Percentiles rank a stretch among this genome's conserved stretches.
These are phyloP conservation scores for Hybos culiciformis DNA, from an alignment of 2,888 invertebrate species.

Conservation along the genomic window DNA sequence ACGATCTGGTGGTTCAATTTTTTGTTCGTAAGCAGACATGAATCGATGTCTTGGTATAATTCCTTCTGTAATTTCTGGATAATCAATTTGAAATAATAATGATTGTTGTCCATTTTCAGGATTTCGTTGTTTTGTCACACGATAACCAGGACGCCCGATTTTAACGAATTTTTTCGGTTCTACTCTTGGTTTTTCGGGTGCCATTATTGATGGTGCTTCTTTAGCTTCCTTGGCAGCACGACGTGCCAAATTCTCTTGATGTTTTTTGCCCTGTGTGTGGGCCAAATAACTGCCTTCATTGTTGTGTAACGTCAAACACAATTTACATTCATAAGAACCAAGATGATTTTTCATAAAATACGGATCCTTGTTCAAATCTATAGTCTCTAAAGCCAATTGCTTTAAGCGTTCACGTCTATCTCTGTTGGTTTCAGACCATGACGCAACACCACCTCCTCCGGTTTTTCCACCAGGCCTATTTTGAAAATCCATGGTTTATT, in stretches of 20 bases:
- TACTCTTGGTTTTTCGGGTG: slow-evolving; percentile 90
- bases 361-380: slow-evolving; percentile 97
- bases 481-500: slow-evolving; percentile 84
- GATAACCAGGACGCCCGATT: slow-evolving; percentile 96
- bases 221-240: slow-evolving; percentile 98
- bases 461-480: slow-evolving; percentile 98
- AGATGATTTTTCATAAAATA: slow-evolving; percentile 99
- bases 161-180: slow-evolving; percentile 99
- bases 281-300: slow-evolving; percentile 98
- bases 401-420: slow-evolving; percentile 91
- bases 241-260: slow-evolving; percentile 95
- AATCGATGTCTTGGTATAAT: slow-evolving; percentile 91
- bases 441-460: slow-evolving; percentile 97
- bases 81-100: slow-evolving; percentile 90
- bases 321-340: slow-evolving; percentile 96
- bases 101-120: slow-evolving; percentile 93
- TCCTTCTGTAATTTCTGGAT: slow-evolving; percentile 82
- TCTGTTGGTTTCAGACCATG: slow-evolving; percentile 95
- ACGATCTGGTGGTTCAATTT: slow-evolving; percentile 97
- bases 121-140: slow-evolving; percentile 96
- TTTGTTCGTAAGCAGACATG: slow-evolving; percentile 99
- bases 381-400: slow-evolving; percentile 94
- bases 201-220: slow-evolving; percentile 86
- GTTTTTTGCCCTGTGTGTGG: slow-evolving; percentile 98
- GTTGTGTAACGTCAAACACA: slow-evolving; percentile 95